phyloP scores from a whole-genome alignment of 2,113 vertebrate genomes.

The Charadrius vociferus region DNA sequence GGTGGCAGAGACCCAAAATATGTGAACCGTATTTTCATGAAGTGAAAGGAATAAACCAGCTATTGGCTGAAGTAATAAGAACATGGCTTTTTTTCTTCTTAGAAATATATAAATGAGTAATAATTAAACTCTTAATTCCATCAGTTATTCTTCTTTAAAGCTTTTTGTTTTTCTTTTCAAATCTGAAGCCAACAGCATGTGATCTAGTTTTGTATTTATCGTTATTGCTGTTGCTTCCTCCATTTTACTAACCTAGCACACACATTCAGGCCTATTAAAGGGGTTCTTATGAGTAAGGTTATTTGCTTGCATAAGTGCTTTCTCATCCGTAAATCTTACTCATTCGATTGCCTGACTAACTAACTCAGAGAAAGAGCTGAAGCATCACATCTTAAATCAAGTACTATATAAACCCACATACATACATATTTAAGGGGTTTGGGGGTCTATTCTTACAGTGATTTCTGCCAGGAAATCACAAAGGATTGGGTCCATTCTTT shows the following conservation, averaged over 20 bases:
- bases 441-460: background rate
- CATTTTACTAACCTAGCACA: background rate
- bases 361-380: background rate
- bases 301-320: slow-evolving; percentile 1
- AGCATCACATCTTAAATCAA: background rate
- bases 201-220: slow-evolving; percentile 50
- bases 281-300: background rate
- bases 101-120: slow-evolving; percentile 53
- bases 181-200: slow-evolving; percentile 38
- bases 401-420: background rate
- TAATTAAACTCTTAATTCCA: slow-evolving; percentile 54
- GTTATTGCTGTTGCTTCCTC: background rate
- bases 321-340: background rate
- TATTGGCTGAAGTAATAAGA: slow-evolving; percentile 43
- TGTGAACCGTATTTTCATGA: slow-evolving; percentile 55
- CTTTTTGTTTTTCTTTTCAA: slow-evolving; percentile 47
- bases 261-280: background rate
- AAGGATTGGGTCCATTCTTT: background rate
- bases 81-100: background rate
- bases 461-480: slow-evolving; percentile 1
- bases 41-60: slow-evolving; percentile 65
- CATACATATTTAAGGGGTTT: background rate
- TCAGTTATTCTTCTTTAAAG: slow-evolving; percentile 26
- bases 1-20: slow-evolving; percentile 76
- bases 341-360: background rate